Conservation (phyloP, 2,797 vertebrate species). For the Columba guinea region DNA sequence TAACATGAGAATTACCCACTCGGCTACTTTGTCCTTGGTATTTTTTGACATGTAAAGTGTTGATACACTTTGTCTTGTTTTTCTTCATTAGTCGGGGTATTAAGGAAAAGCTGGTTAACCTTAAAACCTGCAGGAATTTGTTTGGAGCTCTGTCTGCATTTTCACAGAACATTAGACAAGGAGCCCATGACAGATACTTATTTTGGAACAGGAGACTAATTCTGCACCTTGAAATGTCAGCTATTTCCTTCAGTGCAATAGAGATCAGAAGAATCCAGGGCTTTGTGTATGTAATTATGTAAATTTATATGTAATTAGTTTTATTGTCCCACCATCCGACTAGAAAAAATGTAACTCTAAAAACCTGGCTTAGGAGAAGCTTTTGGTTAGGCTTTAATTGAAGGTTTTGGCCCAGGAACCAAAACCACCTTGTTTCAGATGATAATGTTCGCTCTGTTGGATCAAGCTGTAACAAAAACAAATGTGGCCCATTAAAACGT, state of each 20-base stretch:
- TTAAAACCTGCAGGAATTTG: neutral
- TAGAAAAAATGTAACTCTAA: neutral
- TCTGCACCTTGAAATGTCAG: neutral
- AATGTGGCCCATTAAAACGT: neutral
- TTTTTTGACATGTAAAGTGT: neutral
- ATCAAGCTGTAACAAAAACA: neutral
- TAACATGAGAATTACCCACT: neutral
- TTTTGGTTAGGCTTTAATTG: neutral
- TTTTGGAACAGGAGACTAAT: neutral
- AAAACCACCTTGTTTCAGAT: neutral
- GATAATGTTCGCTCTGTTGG: neutral
- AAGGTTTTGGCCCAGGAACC: neutral
- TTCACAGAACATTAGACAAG: neutral
- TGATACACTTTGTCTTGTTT: neutral
- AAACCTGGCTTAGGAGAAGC: neutral
- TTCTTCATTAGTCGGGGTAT: neutral
- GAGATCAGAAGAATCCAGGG: neutral
- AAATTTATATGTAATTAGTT: neutral
- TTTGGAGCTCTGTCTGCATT: neutral
- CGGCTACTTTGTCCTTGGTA: neutral
- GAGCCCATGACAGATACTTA: neutral
- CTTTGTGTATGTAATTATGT: neutral
- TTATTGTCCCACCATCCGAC: neutral
- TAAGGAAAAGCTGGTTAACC: neutral
- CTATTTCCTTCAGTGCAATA: neutral